Base-by-base conservation (phyloP, 2,888 invertebrate species). In the Sylvicola cinctus region DNA sequence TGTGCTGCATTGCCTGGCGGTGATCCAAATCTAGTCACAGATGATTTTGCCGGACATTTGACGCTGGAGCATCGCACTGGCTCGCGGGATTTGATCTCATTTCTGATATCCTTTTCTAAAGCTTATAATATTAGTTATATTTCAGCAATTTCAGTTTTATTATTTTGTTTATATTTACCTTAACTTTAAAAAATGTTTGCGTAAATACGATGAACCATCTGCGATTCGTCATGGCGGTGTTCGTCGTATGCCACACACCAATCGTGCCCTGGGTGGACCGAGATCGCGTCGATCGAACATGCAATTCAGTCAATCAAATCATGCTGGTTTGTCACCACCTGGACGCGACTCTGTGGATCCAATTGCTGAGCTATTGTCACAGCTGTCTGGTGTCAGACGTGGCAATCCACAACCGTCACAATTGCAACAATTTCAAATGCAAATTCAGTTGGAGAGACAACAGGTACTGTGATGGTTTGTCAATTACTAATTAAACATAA, bases 1-100 rank as follows among this genome's bases (percentile, higher is more conserved):
- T 96, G 96, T 64, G 95, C 95, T 41, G 84, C 91, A 41, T 71
- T 85, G 63, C 90, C 91, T 27, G 91, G 93, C 42, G 91, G 91
- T 35, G 96, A 96, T 59, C 93, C 93, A 40, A 95, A 95, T 66
- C 76, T 90, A 55, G 85, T 93, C 61, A 93, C 93, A 42, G 93
- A 95, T 65, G 95, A 96, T 66, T 88, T 96, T 63, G 81, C 88
- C 44, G 84, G 87, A 49, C 96, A 96, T 68, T 73, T 96, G 51
- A 81, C 85, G 40, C 63, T 91, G 46, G 93, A 95, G 58, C 96
- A 96, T 63, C 75, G 88, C 50, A 74, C 74, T 51, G 79, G 78
- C 49, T 76, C 80, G 46, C 68, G 90, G 58, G 91, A 91, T 67
- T 70, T 90, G 52, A 90, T 87, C 59, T 83, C 84, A 47, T 85